Evolutionary conservation across 2,113 vertebrate species (phyloP).

Genomic region (Murina feae): DNA sequence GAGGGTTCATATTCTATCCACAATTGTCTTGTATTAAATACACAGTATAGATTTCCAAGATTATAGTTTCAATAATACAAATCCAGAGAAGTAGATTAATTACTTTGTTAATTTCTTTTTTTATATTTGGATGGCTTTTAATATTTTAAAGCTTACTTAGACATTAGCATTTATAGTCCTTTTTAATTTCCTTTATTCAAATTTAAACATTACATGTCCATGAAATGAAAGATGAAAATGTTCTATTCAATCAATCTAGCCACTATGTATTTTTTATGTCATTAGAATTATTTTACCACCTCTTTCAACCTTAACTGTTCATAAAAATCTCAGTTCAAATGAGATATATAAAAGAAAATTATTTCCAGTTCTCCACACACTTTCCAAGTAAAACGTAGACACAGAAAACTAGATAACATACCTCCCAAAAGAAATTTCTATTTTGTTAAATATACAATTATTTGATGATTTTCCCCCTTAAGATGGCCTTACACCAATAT

Average conservation of each 20-base stretch:
- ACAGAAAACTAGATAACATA: neutral
- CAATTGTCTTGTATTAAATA: slow-evolving; percentile 78
- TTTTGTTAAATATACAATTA: slow-evolving; percentile 30
- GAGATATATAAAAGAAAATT: neutral
- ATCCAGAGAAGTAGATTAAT: slow-evolving; percentile 78
- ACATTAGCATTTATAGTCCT: slow-evolving; percentile 51
- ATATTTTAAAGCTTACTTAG: slow-evolving; percentile 39
- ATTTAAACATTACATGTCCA: neutral
- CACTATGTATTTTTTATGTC: neutral
- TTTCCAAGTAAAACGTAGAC: slow-evolving; percentile 33
- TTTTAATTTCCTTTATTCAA: slow-evolving; percentile 2
- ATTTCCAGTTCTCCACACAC: neutral
- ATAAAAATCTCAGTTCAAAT: neutral
- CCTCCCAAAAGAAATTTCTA: neutral
- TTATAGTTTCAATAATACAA: slow-evolving; percentile 82
- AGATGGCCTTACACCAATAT: neutral
- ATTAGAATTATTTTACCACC: neutral
- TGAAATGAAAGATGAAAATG: slow-evolving; percentile 34
- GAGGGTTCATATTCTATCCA: slow-evolving; percentile 81
- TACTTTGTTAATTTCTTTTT: slow-evolving; percentile 71
- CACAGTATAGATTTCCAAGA: slow-evolving; percentile 80
- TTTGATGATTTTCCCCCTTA: neutral
- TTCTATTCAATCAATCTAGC: neutral
- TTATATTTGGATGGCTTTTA: neutral
- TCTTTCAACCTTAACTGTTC: neutral